These are phyloP conservation scores for Sinonovacula constricta DNA, from an alignment of 1,140 invertebrate genomes.

Conservation along the genomic window DNA sequence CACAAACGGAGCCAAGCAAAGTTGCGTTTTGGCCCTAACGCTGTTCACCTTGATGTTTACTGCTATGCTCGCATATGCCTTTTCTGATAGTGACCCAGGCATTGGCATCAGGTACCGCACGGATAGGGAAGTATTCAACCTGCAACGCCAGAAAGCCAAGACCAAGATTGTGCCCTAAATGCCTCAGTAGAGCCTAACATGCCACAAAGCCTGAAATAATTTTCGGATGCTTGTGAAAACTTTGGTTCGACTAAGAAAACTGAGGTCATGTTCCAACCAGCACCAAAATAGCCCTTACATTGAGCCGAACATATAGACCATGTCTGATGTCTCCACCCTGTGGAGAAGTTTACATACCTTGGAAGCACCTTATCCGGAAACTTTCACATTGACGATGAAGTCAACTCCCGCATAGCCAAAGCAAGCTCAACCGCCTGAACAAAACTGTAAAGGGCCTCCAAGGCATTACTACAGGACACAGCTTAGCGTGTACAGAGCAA, in stretches of 20 bases:
- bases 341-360: slow-evolving; percentile 42
- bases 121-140: slow-evolving; percentile 51
- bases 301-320: slow-evolving; percentile 28
- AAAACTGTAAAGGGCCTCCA: too few relatives aligned
- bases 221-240: slow-evolving; percentile 52
- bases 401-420: slow-evolving; percentile 24
- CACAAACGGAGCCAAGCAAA: slow-evolving; percentile 55
- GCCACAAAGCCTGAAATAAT: slow-evolving; percentile 42
- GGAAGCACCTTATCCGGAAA: slow-evolving; percentile 30
- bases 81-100: slow-evolving; percentile 14
- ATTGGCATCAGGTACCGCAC: slow-evolving; percentile 28
- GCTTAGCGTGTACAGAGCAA: too few relatives aligned
- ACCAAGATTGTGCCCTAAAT: slow-evolving; percentile 56
- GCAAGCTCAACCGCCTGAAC: slow-evolving; percentile 30
- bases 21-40: slow-evolving; percentile 53
- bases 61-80: slow-evolving; percentile 54
- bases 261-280: slow-evolving; percentile 49
- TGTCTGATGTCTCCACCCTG: slow-evolving; percentile 8
- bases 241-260: slow-evolving; percentile 55
- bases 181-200: slow-evolving; percentile 40
- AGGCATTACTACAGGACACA: too few relatives aligned
- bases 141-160: slow-evolving; percentile 28
- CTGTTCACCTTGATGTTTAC: slow-evolving; percentile 57
- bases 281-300: slow-evolving; percentile 34
- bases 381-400: slow-evolving; percentile 42